Evolutionary conservation across 2,113 vertebrate species (phyloP).

Genomic region (Antigone vipio): DNA sequence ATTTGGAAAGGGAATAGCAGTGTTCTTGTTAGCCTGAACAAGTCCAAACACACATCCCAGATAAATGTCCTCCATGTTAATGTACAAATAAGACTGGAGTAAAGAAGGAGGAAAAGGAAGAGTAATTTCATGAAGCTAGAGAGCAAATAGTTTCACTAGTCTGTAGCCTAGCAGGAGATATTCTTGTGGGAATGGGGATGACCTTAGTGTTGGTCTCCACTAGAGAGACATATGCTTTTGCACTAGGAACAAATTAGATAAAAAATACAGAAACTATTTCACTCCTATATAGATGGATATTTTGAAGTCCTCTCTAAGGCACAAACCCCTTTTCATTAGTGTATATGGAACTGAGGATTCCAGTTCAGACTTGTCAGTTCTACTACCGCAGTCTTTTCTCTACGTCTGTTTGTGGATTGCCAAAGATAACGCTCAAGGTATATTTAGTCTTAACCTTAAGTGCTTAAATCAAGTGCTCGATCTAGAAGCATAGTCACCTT

Average conservation of each 20-base stretch:
- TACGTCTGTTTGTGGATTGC: background rate
- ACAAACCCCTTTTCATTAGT: background rate
- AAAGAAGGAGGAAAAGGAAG: background rate
- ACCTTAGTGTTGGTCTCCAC: background rate
- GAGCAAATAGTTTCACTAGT: background rate
- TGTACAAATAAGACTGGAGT: background rate
- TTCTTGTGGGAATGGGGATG: background rate
- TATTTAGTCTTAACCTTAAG: background rate
- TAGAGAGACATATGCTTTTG: background rate
- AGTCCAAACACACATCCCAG: background rate
- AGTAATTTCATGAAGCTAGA: background rate
- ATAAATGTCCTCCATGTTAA: background rate
- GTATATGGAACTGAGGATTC: background rate
- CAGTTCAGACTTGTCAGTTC: background rate
- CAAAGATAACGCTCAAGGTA: background rate
- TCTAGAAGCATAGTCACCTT: background rate
- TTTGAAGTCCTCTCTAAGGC: background rate
- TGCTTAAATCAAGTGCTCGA: background rate
- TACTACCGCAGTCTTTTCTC: background rate
- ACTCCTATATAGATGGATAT: background rate
- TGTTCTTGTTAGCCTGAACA: background rate
- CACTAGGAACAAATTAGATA: background rate
- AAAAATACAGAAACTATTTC: background rate
- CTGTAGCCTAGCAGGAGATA: background rate
- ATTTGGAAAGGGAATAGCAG: background rate